Evolutionary conservation across 2,888 invertebrate species (phyloP).

Genomic region (Cephus runcator): DNA sequence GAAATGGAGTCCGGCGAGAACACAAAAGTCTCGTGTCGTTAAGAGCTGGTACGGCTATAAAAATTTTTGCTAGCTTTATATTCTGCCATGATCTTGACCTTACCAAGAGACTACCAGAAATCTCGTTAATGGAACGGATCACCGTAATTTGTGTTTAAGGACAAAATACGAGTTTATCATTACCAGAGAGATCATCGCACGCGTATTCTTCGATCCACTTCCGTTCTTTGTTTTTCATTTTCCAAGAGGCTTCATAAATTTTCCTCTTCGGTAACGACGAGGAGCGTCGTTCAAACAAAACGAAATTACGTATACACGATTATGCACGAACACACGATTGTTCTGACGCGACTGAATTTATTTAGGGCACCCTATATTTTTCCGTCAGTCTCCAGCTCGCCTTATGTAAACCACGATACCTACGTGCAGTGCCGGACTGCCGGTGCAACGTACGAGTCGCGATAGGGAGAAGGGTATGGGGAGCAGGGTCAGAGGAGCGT

Average conservation of each 20-base stretch:
- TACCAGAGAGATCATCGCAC: background rate
- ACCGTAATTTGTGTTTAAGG: background rate
- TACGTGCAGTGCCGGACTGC: background rate
- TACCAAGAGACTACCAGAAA: background rate
- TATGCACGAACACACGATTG: background rate
- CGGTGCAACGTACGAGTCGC: constrained; percentile 7
- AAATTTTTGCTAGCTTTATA: background rate
- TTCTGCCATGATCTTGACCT: background rate
- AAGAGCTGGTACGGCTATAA: background rate
- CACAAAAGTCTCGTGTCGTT: background rate
- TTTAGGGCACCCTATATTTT: constrained; percentile 3
- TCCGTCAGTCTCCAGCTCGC: constrained; percentile 1
- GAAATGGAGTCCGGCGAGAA: background rate
- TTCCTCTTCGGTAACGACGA: background rate
- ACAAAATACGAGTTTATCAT: background rate
- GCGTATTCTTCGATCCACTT: background rate
- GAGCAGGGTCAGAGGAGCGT: background rate
- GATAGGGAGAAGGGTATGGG: background rate
- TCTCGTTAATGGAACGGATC: background rate
- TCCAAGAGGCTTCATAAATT: background rate
- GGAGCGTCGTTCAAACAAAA: background rate
- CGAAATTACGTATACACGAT: background rate
- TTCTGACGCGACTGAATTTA: background rate
- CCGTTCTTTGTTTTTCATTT: background rate
- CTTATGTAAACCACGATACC: constrained; percentile 4